Percentiles rank a stretch among this genome's conserved stretches.
Conservation (phyloP, 35 echinoderm and acorn worm species). For the Nesometra sesokonis region DNA sequence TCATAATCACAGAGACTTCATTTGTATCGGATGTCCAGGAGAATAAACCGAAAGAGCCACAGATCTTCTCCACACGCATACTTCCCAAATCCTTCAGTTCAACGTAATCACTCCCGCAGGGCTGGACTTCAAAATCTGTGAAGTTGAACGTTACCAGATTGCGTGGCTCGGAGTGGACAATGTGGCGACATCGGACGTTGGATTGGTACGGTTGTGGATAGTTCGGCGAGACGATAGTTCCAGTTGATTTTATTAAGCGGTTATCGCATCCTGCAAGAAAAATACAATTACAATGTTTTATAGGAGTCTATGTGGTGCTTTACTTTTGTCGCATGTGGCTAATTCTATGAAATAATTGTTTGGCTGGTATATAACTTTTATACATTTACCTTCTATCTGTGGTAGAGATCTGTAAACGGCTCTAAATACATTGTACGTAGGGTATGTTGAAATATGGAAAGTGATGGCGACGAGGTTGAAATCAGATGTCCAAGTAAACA, state of each 20-base stretch:
- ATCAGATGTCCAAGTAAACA: conserved; percentile 20
- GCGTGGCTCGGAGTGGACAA: background rate
- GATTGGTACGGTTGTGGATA: background rate
- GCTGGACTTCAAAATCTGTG: background rate
- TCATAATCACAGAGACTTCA: background rate
- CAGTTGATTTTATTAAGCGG: background rate
- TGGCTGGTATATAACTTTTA: no score
- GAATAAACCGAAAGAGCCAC: background rate
- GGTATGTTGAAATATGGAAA: background rate
- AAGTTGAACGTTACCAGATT: background rate
- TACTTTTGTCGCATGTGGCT: no score
- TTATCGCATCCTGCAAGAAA: background rate
- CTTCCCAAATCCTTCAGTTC: background rate
- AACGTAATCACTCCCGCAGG: background rate
- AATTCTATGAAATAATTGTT: no score
- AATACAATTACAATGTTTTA: background rate
- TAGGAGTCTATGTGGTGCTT: no score
- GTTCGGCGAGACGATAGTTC: background rate
- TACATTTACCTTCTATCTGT: background rate
- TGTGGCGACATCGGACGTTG: background rate
- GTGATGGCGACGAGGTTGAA: background rate
- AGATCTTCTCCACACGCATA: background rate
- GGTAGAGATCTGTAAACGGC: background rate
- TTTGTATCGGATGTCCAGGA: background rate
- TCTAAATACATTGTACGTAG: background rate